Conservation (phyloP, 2,888 invertebrate species). For the Tridacna gigas region DNA sequence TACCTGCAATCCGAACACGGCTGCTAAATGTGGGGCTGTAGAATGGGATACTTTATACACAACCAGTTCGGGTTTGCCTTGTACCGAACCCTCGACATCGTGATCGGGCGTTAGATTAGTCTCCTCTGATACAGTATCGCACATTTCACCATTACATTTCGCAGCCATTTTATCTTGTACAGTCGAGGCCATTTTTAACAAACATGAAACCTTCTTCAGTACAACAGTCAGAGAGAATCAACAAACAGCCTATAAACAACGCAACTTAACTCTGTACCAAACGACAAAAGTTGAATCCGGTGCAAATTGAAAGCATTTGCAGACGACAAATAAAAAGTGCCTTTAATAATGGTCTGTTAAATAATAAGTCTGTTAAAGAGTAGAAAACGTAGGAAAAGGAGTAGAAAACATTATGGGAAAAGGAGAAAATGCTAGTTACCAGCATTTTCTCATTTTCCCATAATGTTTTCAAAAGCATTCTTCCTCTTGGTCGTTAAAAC, state of each 20-base stretch:
- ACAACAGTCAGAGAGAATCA: too few relatives aligned
- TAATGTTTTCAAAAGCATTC: not conserved
- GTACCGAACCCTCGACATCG: not conserved
- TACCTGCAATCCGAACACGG: constrained; percentile 25
- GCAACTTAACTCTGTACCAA: too few relatives aligned
- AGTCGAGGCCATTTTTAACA: too few relatives aligned
- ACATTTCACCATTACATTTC: not conserved
- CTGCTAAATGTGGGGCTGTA: constrained; percentile 16
- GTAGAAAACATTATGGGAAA: constrained; percentile 7
- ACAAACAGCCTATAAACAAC: too few relatives aligned
- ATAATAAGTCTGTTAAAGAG: too few relatives aligned
- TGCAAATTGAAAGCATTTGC: too few relatives aligned
- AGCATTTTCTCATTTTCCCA: not conserved
- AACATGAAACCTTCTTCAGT: too few relatives aligned
- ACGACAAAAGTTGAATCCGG: too few relatives aligned
- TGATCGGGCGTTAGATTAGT: not conserved
- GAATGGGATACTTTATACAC: constrained; percentile 4
- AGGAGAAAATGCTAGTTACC: not conserved
- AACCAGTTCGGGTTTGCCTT: not conserved
- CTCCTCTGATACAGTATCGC: not conserved
- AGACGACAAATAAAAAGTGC: too few relatives aligned
- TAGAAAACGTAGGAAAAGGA: too few relatives aligned
- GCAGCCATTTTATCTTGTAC: not conserved
- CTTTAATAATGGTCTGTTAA: too few relatives aligned
- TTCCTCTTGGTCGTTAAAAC: too few relatives aligned